Base-by-base conservation (phyloP, 2,113 vertebrate species). In the Eolophus roseicapilla region DNA sequence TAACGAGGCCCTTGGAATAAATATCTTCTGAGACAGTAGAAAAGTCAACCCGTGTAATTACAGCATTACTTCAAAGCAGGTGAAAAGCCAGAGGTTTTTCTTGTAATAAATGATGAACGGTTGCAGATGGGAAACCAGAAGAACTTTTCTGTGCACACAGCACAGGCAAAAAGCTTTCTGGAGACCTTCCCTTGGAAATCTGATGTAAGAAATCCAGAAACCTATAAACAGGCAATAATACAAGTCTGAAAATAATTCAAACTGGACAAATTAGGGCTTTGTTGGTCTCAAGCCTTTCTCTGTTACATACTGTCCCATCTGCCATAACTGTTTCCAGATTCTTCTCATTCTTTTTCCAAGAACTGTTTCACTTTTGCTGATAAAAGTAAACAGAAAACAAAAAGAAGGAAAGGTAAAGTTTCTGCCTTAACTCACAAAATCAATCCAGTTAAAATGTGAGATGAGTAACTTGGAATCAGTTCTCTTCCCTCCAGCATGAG, bases 51-150 rank as follows among this genome's bases (percentile, higher is more conserved):
- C 0, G 0, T 57, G 89, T 68, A 47, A 65, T 79, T 68, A 21
- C 83, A 78, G 80, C 1, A 0, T 70, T 70, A n/a, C 57, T 88
- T 87, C 44, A 37, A 69, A 93, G 70, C 90, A 87, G 79, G 88
- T 95, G 95, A 80, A 59, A 95, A 94, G 43, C 71, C 52, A 6
- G 65, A 81, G 69, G 59, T 88, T 95, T 93, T 76, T 84, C 82
- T 92, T 35, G 59, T 75, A 46, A 78, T 87, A 94, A 92, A 84
- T 0, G 0, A 8, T 29, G 89, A 96, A 19, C 24, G 7, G 71
- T 92, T 71, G 55, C 89, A 97, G 94, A 53, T 95, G 92, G 89
- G 86, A 88, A 93, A 55, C 17, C 13, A 9, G 73, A 65, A 83
- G 81, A 64, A 14, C 39, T 76, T 88, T 60, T 60, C 43, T 18